A percentile compares a stretch with the other conserved stretches of the same genome.
phyloP scores from a whole-genome alignment of 2,888 invertebrate species.

The Amphipoea oculea region DNA sequence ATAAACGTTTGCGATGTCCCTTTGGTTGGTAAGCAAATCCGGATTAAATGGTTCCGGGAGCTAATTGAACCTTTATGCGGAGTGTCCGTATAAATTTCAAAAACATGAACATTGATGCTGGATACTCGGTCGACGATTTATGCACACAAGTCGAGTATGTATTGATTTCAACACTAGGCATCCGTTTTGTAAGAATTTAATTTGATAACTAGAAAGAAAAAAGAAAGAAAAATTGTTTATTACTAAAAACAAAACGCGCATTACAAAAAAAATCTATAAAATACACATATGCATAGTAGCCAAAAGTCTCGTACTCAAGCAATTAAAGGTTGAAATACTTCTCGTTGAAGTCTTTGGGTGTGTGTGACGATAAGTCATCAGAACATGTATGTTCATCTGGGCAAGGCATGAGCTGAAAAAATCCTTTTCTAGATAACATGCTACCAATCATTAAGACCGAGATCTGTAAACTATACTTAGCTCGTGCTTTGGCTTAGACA shows the following conservation, averaged over 20 bases:
- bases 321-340: neutral
- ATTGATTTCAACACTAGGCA: constrained; percentile 29
- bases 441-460: neutral
- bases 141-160: constrained; percentile 9
- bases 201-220: neutral
- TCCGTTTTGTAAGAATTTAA: neutral
- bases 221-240: neutral
- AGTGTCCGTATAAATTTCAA: constrained; percentile 57
- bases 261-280: neutral
- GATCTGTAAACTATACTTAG: neutral
- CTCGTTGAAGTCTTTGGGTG: neutral
- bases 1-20: constrained; percentile 69
- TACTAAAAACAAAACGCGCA: neutral
- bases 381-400: neutral
- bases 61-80: constrained; percentile 68
- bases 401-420: accelerated
- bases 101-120: constrained; percentile 46
- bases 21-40: constrained; percentile 76
- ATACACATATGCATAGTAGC: neutral
- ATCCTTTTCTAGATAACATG: neutral
- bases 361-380: neutral
- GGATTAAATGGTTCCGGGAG: constrained; percentile 72
- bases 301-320: neutral
- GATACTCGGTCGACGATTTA: constrained; percentile 6
- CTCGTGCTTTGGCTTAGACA: neutral